A percentile compares a stretch with the other conserved stretches of the same genome.
Evolutionary conservation across 2,113 vertebrate species (phyloP).

Genomic region (Barbus barbus): DNA sequence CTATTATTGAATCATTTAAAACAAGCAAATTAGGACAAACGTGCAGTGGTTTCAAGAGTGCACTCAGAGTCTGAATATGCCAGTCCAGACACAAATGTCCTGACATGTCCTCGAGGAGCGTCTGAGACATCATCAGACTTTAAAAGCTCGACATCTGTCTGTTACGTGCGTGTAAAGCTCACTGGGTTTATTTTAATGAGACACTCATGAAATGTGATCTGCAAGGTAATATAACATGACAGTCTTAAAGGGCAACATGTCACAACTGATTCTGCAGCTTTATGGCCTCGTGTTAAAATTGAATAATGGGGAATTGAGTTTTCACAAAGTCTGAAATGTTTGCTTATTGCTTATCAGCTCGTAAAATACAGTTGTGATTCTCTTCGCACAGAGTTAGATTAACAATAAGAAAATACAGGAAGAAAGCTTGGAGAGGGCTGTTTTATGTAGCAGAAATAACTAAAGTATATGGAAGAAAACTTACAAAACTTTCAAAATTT

Average conservation of each 20-base stretch:
- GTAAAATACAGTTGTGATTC: neutral
- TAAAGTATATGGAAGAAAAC: neutral
- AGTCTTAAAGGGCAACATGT: slow-evolving; percentile 70
- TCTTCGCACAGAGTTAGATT: neutral
- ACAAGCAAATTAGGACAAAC: neutral
- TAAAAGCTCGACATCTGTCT: slow-evolving; percentile 25
- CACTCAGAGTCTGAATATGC: too few relatives aligned
- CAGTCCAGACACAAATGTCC: neutral
- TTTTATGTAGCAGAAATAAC: neutral
- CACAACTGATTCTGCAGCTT: slow-evolving; percentile 41
- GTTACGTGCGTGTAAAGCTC: slow-evolving; percentile 22
- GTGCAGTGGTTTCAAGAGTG: neutral
- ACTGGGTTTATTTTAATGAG: slow-evolving; percentile 43
- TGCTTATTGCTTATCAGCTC: slow-evolving; percentile 21
- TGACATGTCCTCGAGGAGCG: neutral
- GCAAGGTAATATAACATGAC: slow-evolving; percentile 45
- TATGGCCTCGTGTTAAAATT: slow-evolving; percentile 40
- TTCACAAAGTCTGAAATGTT: slow-evolving; percentile 39
- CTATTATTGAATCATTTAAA: neutral
- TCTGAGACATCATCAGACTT: too few relatives aligned
- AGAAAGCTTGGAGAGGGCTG: neutral
- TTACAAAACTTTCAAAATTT: neutral
- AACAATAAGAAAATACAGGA: neutral
- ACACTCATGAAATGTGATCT: slow-evolving; percentile 53
- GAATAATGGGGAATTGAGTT: slow-evolving; percentile 49